phyloP scores from a whole-genome alignment of 2,113 vertebrate genomes.

The Parus major region DNA sequence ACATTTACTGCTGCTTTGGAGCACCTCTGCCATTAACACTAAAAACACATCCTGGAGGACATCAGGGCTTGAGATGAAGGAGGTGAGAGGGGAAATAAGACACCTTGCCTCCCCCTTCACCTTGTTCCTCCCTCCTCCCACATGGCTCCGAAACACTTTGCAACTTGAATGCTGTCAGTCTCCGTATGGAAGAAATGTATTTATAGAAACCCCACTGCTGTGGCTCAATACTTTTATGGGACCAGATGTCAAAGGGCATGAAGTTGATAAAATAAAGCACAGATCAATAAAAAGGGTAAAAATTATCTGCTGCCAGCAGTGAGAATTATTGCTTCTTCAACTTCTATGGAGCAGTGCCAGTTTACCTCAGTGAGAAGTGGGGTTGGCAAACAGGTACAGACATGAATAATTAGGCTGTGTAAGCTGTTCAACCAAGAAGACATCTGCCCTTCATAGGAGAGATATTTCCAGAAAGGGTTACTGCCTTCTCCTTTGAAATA shows the following conservation, averaged over 20 bases:
- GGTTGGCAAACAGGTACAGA: neutral
- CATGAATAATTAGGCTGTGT: neutral
- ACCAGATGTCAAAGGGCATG: constrained; percentile 1
- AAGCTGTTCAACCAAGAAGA: neutral
- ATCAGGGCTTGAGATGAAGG: constrained; percentile 43
- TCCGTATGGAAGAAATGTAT: constrained; percentile 60
- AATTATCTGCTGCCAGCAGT: neutral
- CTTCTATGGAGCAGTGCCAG: neutral
- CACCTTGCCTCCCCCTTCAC: constrained; percentile 38
- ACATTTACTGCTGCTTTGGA: constrained; percentile 11
- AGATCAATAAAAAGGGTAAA: neutral
- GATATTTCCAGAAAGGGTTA: constrained; percentile 40
- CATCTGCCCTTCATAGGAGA: neutral
- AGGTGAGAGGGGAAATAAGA: constrained; percentile 67
- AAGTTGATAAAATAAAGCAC: constrained; percentile 2
- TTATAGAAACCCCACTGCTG: constrained; percentile 60
- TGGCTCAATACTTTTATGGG: constrained; percentile 25
- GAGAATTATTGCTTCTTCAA: neutral
- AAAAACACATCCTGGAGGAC: constrained; percentile 49
- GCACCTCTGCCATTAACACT: constrained; percentile 34
- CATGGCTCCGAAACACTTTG: neutral
- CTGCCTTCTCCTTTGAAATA: constrained; percentile 46
- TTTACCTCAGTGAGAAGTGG: neutral
- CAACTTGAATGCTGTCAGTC: constrained; percentile 31
- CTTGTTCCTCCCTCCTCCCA: constrained; percentile 41